Evolutionary conservation across 2,888 invertebrate genomes (phyloP), one percentile per base, ranked within the genome.

Genomic region (Pogonocherus hispidulus): DNA sequence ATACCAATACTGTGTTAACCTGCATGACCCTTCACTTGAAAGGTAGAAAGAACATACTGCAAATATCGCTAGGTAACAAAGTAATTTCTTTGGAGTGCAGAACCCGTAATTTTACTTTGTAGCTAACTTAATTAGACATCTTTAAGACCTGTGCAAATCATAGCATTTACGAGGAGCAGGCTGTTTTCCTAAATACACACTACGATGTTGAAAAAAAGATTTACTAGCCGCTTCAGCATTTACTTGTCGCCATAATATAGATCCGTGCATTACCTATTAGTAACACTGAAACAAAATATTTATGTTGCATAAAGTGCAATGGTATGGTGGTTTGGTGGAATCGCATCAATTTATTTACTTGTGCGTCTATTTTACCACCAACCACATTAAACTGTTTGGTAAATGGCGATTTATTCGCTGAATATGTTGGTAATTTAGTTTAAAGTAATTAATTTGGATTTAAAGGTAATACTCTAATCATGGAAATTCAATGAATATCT

Each of bases 351-450:
- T 51, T 62, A 62, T 62, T 62, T 62, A 62, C 51, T 62, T 41
- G 51, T 62, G 18, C 51, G 37, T 41, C 51, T 37, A 27, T 62
- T 62, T 22, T 62, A 62, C 35, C 51, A 32, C 51, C 14, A 16
- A 19, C 37, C 16, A 49, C 46, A 51, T 51, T 49, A 14, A 49
- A 60, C 49, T 19, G 49, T 49, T 49, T 37, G 32, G 51, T 35
- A 62, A 62, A 23, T 18, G n/a, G 62, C 37, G 23, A 62, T 51
- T 62, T 62, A 62, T 32, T 35, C 47, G 27, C 22, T 62, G 62
- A 27, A 51, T 62, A 37, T 49, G 51, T 35, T 62, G 14, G 62
- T 51, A 62, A 62, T 62, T 62, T 51, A 62, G 59, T 59, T 59
- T 47, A 59, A 59, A 32, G 59, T 59, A 59, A 59, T 59, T 47